Evolutionary conservation across 2,888 invertebrate species (phyloP), one percentile per base, ranked within the genome.

Genomic region (Thereva nobilitata): DNA sequence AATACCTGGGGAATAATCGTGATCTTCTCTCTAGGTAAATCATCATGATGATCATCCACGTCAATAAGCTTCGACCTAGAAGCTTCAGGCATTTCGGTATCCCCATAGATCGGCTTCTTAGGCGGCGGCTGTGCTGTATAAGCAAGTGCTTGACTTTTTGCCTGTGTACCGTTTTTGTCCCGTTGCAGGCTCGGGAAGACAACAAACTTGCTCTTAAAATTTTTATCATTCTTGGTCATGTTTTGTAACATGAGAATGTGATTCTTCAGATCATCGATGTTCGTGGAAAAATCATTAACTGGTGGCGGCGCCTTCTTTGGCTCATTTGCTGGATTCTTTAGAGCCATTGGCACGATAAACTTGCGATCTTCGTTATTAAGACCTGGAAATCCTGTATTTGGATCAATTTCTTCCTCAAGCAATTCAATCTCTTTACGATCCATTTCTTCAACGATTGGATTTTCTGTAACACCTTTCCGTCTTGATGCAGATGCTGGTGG

Each of bases 161-260:
- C 53, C 8, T 67, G 54, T 1, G 72, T 66, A 4, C 66, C 56
- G 8, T 70, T 67, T 41, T 76, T 75, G 9, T 79, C 77, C 54
- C 78, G 77, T 61, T 79, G 78, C 34, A 80, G 70, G 68, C 78
- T 80, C 5, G 81, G 81, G 57, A 81, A 81, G 1, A 81, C 80
- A 9, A 81, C 81, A 70, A 81, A 81, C 71, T 81, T 81, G 4
- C 80, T 80, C 68, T 81, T 79, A 61, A 81, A 81, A 66, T 76
- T 78, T 63, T 76, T 78, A 68, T 81, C 79, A 42, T 77, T 79
- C 70, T 80, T 80, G 5, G 80, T 80, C 67, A 80, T 75, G 69
- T 80, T 80, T 67, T 81, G 81, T 59, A 81, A 70, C 70, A 80
- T 81, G 10, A 81, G 73, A 54, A 81, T 79, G 47, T 81, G 81